Percentiles rank a stretch among this genome's conserved stretches.
phyloP scores from a whole-genome alignment of 2,113 vertebrate genomes.

The Epinephelus moara region DNA sequence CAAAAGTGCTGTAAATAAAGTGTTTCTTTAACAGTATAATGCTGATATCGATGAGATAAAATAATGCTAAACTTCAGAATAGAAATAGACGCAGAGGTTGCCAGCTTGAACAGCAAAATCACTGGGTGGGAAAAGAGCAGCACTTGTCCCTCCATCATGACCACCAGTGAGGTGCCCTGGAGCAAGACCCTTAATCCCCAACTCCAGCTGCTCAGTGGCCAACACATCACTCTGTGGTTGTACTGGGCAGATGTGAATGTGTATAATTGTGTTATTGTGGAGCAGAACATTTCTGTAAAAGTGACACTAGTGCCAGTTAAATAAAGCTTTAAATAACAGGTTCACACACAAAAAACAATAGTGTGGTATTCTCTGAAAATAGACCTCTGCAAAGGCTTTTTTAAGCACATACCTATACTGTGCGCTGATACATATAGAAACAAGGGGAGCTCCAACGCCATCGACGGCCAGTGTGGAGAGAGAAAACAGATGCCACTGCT shows the following conservation, averaged over 20 bases:
- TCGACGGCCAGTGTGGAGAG: neutral
- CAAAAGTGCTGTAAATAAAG: too few species aligned
- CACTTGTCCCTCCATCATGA: neutral
- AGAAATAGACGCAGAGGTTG: neutral
- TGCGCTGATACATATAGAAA: neutral
- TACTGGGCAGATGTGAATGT: too few species aligned
- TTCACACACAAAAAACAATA: neutral
- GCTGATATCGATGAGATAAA: neutral
- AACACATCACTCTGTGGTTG: neutral
- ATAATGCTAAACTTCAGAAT: neutral
- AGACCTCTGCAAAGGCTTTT: neutral
- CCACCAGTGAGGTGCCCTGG: neutral
- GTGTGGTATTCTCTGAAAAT: neutral
- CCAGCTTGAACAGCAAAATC: too few species aligned
- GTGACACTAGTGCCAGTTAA: too few species aligned
- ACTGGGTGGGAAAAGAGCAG: neutral
- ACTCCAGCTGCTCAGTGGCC: neutral
- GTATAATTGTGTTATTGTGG: too few species aligned
- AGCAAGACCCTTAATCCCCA: neutral
- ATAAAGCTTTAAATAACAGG: neutral
- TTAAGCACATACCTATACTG: conserved; percentile 2
- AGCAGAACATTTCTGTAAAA: too few species aligned
- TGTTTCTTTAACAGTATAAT: too few species aligned
- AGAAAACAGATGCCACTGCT: conserved; percentile 49
- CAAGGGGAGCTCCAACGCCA: neutral